Percentiles rank a stretch among this genome's conserved stretches.
phyloP scores from a whole-genome alignment of 2,888 invertebrate species.

The Cylindroiulus punctatus region DNA sequence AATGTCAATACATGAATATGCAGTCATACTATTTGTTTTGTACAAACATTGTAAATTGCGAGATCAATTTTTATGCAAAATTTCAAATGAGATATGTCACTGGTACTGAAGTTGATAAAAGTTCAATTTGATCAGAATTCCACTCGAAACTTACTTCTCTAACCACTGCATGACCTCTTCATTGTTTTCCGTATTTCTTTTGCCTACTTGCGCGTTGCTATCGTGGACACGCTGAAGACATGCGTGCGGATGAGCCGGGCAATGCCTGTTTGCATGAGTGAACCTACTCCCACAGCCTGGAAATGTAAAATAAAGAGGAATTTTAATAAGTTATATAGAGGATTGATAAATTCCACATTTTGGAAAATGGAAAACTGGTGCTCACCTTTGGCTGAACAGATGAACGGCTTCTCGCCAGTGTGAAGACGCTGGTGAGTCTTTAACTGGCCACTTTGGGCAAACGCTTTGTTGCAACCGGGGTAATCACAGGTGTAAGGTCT shows the following conservation, averaged over 20 bases:
- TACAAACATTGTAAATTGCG: too few relatives aligned
- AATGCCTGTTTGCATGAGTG: slow-evolving; percentile 81
- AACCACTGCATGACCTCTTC: slow-evolving; percentile 70
- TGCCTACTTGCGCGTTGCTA: slow-evolving; percentile 64
- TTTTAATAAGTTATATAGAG: neutral
- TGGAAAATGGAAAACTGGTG: neutral
- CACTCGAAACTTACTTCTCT: slow-evolving; percentile 67
- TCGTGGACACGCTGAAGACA: slow-evolving; percentile 70
- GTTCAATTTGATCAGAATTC: neutral
- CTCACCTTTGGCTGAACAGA: slow-evolving; percentile 71
- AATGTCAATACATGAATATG: neutral
- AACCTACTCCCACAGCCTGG: slow-evolving; percentile 74
- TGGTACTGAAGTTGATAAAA: neutral
- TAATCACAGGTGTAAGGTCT: slow-evolving; percentile 79
- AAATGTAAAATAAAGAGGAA: slow-evolving; percentile 47
- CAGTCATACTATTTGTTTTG: neutral
- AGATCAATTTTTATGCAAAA: neutral
- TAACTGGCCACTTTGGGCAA: slow-evolving; percentile 80
- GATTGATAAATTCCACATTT: neutral
- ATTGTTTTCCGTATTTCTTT: slow-evolving; percentile 68
- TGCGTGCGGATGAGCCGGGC: slow-evolving; percentile 76
- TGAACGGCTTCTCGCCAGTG: slow-evolving; percentile 80
- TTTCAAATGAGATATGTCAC: neutral
- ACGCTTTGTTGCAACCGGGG: slow-evolving; percentile 76
- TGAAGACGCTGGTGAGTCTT: slow-evolving; percentile 81